These are phyloP conservation scores for cat (Felis catus) DNA, from an alignment of 2,113 vertebrate species.

Conservation along the genomic window F.catus_Fca126_mat1.0 CM031412.1:9268501-9269000, in stretches of 20 bases:
- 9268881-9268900: background rate
- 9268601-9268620: background rate
- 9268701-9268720: background rate
- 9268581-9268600: too few species aligned
- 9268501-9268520: background rate
- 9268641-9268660: background rate
- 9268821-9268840: background rate
- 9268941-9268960: background rate
- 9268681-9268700: background rate
- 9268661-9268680: background rate
- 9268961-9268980: background rate
- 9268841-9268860: too few species aligned
- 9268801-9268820: background rate
- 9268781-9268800: background rate
- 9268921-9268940: background rate
- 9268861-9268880: background rate
- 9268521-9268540: background rate
- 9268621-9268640: background rate
- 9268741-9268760: too few species aligned
- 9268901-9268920: background rate
- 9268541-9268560: background rate
- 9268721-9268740: background rate
- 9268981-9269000: background rate
- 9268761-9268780: background rate
- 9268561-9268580: background rate